Percentiles rank a stretch among this genome's conserved stretches.
phyloP scores from a whole-genome alignment of 2,888 invertebrate genomes.

The Pomacea canaliculata region DNA sequence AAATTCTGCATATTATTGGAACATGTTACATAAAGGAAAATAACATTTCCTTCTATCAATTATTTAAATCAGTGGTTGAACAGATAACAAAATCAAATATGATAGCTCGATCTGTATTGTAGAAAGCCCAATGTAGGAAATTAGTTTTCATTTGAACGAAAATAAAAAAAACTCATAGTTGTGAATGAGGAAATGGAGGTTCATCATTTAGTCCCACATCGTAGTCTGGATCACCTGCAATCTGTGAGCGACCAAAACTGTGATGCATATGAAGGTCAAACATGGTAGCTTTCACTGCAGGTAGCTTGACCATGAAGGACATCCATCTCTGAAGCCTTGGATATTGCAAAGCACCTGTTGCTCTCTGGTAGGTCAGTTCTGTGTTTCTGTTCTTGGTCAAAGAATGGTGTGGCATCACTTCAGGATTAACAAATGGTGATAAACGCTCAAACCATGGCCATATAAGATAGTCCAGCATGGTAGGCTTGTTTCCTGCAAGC shows the following conservation, averaged over 20 bases:
- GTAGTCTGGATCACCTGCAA: conserved; percentile 45
- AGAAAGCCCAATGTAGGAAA: too few species aligned
- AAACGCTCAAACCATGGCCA: conserved; percentile 61
- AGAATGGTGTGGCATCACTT: conserved; percentile 33
- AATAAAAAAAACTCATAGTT: background rate
- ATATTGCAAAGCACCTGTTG: conserved; percentile 29
- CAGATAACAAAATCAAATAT: too few species aligned
- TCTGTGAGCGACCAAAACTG: conserved; percentile 35
- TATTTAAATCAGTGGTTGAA: too few species aligned
- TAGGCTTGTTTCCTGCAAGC: conserved; percentile 37
- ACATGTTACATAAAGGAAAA: too few species aligned
- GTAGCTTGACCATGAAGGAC: conserved; percentile 39
- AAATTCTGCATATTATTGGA: too few species aligned
- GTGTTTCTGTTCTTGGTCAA: conserved; percentile 7
- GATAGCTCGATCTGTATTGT: too few species aligned
- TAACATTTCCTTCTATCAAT: too few species aligned
- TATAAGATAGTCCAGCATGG: conserved; percentile 51
- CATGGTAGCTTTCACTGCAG: conserved; percentile 45
- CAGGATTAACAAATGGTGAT: conserved; percentile 38
- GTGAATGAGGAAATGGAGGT: conserved; percentile 5
- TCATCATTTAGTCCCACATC: conserved; percentile 40
- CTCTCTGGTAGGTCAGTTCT: conserved; percentile 11
- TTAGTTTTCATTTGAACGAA: too few species aligned
- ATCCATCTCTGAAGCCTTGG: conserved; percentile 43
- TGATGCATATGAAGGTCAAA: conserved; percentile 29